These are phyloP conservation scores for Neodiprion virginianus DNA, from an alignment of 1,140 invertebrate genomes.

Conservation along the genomic window DNA sequence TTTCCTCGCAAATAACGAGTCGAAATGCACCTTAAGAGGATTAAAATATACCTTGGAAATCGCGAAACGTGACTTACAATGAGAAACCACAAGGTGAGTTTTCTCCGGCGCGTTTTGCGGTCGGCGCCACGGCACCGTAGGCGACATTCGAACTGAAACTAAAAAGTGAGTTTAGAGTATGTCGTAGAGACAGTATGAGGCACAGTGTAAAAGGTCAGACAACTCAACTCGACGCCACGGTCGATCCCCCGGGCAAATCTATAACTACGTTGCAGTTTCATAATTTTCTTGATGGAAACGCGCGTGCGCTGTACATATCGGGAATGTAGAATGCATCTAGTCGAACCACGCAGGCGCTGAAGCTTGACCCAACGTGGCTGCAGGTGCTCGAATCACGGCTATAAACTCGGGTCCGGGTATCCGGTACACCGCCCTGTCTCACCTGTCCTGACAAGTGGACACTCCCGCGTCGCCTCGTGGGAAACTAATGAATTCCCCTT, in stretches of 20 bases:
- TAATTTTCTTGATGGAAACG: conserved; percentile 2
- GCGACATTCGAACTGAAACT: neutral
- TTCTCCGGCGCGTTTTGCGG: no score
- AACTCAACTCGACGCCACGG: neutral
- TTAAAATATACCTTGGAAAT: neutral
- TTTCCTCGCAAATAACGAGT: no score
- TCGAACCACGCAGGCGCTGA: no score
- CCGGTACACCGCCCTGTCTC: neutral
- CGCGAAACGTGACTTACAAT: neutral
- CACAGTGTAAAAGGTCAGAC: neutral
- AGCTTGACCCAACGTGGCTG: neutral
- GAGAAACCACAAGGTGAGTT: neutral
- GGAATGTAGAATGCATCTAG: neutral
- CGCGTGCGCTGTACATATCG: neutral
- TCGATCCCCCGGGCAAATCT: neutral
- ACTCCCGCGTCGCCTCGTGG: neutral
- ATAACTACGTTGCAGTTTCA: neutral
- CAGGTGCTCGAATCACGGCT: neutral
- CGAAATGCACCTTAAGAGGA: no score
- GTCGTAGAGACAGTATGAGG: neutral
- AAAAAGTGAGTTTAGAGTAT: neutral
- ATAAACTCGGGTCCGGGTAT: neutral
- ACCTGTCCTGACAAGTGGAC: neutral
- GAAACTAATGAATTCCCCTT: neutral
- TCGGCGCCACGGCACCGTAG: no score